Percentiles rank a stretch among this genome's conserved stretches.
phyloP scores from a whole-genome alignment of 2,888 invertebrate genomes.

The Itoplectis maculator region DNA sequence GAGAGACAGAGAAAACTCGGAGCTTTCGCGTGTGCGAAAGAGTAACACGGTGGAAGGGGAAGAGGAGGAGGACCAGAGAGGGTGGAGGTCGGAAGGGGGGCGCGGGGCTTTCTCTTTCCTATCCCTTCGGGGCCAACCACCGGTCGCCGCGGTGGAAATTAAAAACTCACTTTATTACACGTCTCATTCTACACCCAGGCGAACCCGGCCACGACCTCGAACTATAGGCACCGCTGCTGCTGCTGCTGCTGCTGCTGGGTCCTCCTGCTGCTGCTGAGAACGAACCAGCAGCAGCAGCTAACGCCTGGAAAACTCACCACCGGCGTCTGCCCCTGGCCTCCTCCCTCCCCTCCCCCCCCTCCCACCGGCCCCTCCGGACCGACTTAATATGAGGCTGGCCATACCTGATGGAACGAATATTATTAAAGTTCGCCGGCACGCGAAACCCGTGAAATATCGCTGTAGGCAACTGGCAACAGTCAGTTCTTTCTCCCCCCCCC shows the following conservation, averaged over 20 bases:
- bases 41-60: constrained; percentile 7
- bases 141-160: constrained; percentile 81
- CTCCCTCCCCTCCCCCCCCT: constrained; percentile 69
- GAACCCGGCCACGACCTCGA: constrained; percentile 23
- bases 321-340: constrained; percentile 1
- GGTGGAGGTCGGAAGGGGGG: no score
- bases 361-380: constrained; percentile 74
- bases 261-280: constrained; percentile 39
- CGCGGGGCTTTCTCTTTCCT: constrained; percentile 53
- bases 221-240: constrained; percentile 10
- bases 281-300: constrained; percentile 6
- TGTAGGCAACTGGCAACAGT: constrained; percentile 64
- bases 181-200: constrained; percentile 81
- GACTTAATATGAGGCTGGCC: constrained; percentile 83
- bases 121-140: constrained; percentile 61
- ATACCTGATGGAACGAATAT: constrained; percentile 85
- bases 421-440: constrained; percentile 84
- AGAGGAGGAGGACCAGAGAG: neutral
- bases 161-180: constrained; percentile 85
- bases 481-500: constrained; percentile 44
- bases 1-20: no score
- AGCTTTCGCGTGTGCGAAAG: constrained; percentile 64
- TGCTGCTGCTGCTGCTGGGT: neutral
- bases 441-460: constrained; percentile 84
- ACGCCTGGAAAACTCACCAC: constrained; percentile 61